phyloP scores from a whole-genome alignment of 92 coral and sea anemone genomes.

The Epizoanthus illoricatus region DNA sequence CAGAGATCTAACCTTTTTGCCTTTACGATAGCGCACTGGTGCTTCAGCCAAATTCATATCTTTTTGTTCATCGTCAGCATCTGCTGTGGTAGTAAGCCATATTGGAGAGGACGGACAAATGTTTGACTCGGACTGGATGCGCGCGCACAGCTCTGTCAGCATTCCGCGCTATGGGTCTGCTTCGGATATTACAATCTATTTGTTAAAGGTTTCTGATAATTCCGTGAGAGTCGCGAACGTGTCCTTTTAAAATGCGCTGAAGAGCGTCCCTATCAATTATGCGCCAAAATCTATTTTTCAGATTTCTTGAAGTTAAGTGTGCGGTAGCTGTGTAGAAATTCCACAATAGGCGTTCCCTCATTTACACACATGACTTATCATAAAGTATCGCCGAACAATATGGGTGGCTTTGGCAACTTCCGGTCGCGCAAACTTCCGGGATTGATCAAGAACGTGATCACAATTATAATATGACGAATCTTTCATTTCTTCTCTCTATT shows the following conservation, averaged over 20 bases:
- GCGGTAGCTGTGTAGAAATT: conserved; percentile 22
- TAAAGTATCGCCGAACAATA: not conserved
- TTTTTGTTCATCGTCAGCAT: conserved; percentile 60
- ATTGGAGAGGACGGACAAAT: conserved; percentile 57
- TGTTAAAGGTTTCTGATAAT: not conserved
- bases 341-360: conserved; percentile 34
- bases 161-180: conserved; percentile 56
- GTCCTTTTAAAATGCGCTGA: not conserved
- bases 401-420: conserved; percentile 31
- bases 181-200: not conserved
- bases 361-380: conserved; percentile 17
- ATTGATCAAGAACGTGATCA: conserved; percentile 11
- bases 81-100: conserved; percentile 44
- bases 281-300: not conserved
- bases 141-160: conserved; percentile 81
- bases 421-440: conserved; percentile 34
- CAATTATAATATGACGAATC: too few species aligned
- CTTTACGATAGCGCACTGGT: conserved; percentile 77
- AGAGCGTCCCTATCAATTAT: conserved; percentile 6
- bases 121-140: conserved; percentile 59
- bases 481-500: not conserved
- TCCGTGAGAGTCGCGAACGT: not conserved
- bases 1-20: conserved; percentile 67
- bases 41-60: conserved; percentile 82
- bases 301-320: conserved; percentile 31